Evolutionary conservation across 1,140 invertebrate species (phyloP), one percentile per base, ranked within the genome.

Genomic region (Euura lappo): DNA sequence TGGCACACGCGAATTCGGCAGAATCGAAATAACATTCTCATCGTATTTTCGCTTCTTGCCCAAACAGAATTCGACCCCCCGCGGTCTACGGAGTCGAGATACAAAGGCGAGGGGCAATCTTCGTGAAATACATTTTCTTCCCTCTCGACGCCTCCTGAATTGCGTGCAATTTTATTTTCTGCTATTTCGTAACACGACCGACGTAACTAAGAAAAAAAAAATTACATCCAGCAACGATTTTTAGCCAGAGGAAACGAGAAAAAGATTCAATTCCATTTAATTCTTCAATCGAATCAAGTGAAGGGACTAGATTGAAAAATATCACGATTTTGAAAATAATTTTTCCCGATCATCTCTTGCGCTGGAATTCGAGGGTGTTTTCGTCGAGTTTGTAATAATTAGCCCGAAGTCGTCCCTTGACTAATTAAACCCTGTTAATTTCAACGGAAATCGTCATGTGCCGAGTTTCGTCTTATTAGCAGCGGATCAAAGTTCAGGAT

Each of bases 391-490:
- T 3, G 51, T 60, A 8, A 60, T 3, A 2, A 8, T 60, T 6
- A 60, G 8, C 51, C 13, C 51, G 8, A 60, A 60, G 13, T 8
- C 51, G 1, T 11, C 8, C 6, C 10, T 0, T 60, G 51, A 11
- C 51, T n/a, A 60, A 60, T 60, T 60, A 60, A 60, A 60, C 51
- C n/a, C 51, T 60, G 51, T n/a, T 60, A 60, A 60, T 60, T 60
- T 60, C 13, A n/a, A 60, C 28, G 51, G 51, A 60, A 60, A 60
- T 60, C 51, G 51, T n/a, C n/a, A n/a, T n/a, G 51, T 60, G 10
- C 10, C 51, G 10, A 8, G 51, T 60, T 8, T 60, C 3, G 13
- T 60, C 51, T 60, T n/a, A 11, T 8, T 11, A 4, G 6, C 51
- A 6, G 6, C 3, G 6, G 51, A 60, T 60, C 51, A 60, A 60